Evolutionary conservation across 37 sponge, comb jelly and placozoan genomes (phyloP).

Genomic region (Geodia barretti): DNA sequence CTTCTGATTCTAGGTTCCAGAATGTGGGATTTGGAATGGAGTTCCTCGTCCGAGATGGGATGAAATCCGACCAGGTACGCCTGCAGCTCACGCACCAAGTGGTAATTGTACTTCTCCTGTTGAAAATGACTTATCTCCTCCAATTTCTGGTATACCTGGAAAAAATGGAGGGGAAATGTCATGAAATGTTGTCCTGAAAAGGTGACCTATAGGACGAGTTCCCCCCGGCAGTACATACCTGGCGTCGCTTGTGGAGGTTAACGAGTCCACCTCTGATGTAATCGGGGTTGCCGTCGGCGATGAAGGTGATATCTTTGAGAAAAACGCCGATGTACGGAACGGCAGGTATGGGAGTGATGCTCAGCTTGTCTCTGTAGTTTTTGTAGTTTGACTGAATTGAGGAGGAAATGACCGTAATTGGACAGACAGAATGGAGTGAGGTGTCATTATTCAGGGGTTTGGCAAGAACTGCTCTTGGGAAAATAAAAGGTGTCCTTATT

Average conservation of each 20-base stretch:
- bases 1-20: slow-evolving; percentile 35
- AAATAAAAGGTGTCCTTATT: too few species aligned
- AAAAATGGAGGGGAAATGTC: not conserved
- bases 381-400: slow-evolving; percentile 78
- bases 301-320: slow-evolving; percentile 84
- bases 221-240: slow-evolving; percentile 35
- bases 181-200: not conserved
- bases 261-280: slow-evolving; percentile 88
- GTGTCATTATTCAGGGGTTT: too few species aligned
- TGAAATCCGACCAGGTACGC: slow-evolving; percentile 27
- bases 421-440: too few species aligned
- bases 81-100: slow-evolving; percentile 36
- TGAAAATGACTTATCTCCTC: slow-evolving; percentile 55
- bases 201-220: too few species aligned
- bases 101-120: slow-evolving; percentile 54
- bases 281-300: slow-evolving; percentile 90
- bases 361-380: slow-evolving; percentile 74
- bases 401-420: too few species aligned
- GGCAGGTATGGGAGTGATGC: slow-evolving; percentile 60
- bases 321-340: slow-evolving; percentile 86
- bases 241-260: slow-evolving; percentile 89
- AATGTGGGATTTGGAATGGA: slow-evolving; percentile 34
- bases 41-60: slow-evolving; percentile 35
- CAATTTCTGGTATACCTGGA: slow-evolving; percentile 59
- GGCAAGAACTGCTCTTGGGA: too few species aligned